Base-by-base conservation (phyloP, 2,888 invertebrate species). In the Netelia melanura region DNA sequence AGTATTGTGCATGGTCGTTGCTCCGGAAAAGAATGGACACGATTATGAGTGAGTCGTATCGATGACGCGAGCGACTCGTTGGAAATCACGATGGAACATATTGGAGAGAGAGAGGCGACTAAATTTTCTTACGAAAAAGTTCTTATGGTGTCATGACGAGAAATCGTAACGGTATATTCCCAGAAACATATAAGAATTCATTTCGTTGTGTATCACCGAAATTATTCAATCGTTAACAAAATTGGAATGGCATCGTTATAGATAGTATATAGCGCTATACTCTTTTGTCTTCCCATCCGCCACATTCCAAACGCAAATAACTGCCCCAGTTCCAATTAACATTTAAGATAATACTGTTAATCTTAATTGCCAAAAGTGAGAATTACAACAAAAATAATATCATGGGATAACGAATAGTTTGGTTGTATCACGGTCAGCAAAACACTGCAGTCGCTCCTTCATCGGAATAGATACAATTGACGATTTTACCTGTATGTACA, bases 1-100 rank as follows among this genome's bases (percentile, higher is more conserved):
- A 95, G 94, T 96, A 67, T 90, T 97, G 86, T 96, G 96, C 92
- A 95, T 96, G 92, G 96, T 96, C 78, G 96, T 96, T 23, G 96
- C 96, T 83, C 96, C 96, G 9, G 94, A 93, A 88, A 90, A 87
- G 86, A 88, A 89, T 23, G 48, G 67, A 85, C 93, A 86, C 88
- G 86, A 17, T 58, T 9, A 89, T 56, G 38, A 56, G 52, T 48
- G 21, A 30, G 30, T 54, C n/a, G 23, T 10, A 21, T 11, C 14
- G 9, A 58, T 21, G 58, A 17, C 3, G 54, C 38, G 6, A 38
- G 1, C 38, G 6, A 38, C 38, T 3, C 1, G 17, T 54, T 17
- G n/a, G 17, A 54, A 54, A 54, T 54, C 14, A 54, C 3, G 62
- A 14, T 62, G 48, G 30, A 30, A 75, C 54, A 5, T 62, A 61